phyloP scores from a whole-genome alignment of 1,140 invertebrate genomes.

The Tetramorium simillimum region DNA sequence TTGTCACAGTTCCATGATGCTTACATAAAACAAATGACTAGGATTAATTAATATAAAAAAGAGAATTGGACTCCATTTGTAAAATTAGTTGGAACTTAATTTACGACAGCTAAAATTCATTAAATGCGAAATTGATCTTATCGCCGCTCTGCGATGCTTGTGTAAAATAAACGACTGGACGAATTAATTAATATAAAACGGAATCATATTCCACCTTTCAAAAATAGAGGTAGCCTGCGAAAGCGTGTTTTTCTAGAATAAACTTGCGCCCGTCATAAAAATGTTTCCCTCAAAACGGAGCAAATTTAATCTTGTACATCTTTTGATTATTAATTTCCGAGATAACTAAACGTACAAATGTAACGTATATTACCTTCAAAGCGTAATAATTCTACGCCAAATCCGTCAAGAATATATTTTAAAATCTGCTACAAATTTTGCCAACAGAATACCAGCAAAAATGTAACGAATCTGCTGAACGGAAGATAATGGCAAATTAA shows the following conservation, averaged over 20 bases:
- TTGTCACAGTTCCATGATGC: background rate
- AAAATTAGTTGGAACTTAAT: background rate
- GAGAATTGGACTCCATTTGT: background rate
- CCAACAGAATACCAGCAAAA: too few species aligned
- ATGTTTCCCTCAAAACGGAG: background rate
- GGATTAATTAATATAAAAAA: background rate
- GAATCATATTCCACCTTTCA: background rate
- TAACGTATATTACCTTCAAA: background rate
- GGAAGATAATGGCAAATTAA: too few species aligned
- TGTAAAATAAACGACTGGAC: background rate
- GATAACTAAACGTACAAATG: background rate
- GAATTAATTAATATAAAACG: background rate
- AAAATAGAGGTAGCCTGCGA: background rate
- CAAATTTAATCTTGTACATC: background rate
- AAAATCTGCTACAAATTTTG: too few species aligned
- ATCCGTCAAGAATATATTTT: too few species aligned
- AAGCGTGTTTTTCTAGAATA: background rate
- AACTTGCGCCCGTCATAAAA: background rate
- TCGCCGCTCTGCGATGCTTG: background rate
- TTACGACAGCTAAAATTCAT: background rate
- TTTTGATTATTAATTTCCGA: background rate
- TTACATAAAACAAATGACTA: background rate
- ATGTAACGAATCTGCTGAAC: too few species aligned
- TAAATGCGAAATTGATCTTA: background rate
- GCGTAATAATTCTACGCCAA: background rate